Percentiles rank a stretch among this genome's conserved stretches.
Evolutionary conservation across 2,797 vertebrate genomes (phyloP).

Genomic region (Botia almorhae): DNA sequence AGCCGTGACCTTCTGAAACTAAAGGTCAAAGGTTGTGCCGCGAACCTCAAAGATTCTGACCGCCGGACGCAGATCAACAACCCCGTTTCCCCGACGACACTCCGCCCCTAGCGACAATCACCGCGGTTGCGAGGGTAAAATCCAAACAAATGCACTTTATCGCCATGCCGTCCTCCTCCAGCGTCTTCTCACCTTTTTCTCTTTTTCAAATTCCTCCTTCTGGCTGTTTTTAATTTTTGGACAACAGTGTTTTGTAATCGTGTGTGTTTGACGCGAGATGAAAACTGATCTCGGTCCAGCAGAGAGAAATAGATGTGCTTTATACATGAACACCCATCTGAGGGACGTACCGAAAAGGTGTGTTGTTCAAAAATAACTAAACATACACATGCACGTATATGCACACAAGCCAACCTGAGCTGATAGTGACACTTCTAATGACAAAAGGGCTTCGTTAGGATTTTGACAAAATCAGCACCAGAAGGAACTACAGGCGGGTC

Average conservation of each 20-base stretch:
- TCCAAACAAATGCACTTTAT: constrained; percentile 75
- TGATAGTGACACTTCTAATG: neutral
- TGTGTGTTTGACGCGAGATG: neutral
- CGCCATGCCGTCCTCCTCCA: constrained; percentile 56
- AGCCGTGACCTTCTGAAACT: neutral
- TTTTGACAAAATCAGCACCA: neutral
- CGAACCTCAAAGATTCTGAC: constrained; percentile 24
- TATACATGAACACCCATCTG: neutral
- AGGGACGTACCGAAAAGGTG: constrained; percentile 4
- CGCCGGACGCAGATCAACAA: constrained; percentile 21
- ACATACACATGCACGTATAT: constrained; percentile 4
- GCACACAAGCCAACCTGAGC: neutral
- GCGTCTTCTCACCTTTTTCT: constrained; percentile 50
- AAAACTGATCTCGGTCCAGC: constrained; percentile 5
- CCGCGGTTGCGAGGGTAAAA: constrained; percentile 58
- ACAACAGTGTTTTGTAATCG: constrained; percentile 1
- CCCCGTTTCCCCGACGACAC: constrained; percentile 43
- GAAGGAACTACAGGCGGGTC: neutral
- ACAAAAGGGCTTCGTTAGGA: constrained; percentile 23
- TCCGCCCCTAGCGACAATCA: constrained; percentile 69
- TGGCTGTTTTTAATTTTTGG: constrained; percentile 2
- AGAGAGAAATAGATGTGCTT: neutral
- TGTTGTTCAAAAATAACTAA: constrained; percentile 9
- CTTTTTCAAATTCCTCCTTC: neutral
- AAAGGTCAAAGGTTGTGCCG: constrained; percentile 55